Conservation (phyloP, 1,140 invertebrate genomes). For the Hyles euphorbiae region DNA sequence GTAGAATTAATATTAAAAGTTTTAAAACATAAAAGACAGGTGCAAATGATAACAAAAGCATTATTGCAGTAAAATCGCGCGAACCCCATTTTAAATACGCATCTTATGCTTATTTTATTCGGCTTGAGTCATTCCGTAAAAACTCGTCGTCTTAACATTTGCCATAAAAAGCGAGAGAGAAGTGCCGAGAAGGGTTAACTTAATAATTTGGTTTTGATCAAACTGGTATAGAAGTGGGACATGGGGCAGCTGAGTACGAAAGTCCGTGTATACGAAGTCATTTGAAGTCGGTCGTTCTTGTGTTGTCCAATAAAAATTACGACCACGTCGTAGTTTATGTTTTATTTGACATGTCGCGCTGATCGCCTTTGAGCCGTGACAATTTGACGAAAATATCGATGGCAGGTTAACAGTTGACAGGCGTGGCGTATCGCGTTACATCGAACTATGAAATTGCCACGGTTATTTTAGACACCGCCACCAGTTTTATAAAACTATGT, state of each 20-base stretch:
- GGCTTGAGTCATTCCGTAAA: slow-evolving; percentile 35
- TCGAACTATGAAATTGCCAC: slow-evolving; percentile 33
- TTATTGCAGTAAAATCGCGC: too few relatives aligned
- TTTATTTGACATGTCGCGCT: slow-evolving; percentile 42
- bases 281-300: not conserved
- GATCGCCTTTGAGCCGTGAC: slow-evolving; percentile 23
- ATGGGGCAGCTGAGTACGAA: slow-evolving; percentile 1
- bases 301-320: slow-evolving; percentile 21
- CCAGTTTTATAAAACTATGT: too few relatives aligned
- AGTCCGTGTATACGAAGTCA: not conserved
- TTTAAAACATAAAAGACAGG: too few relatives aligned
- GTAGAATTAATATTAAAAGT: too few relatives aligned
- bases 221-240: slow-evolving; percentile 22
- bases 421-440: slow-evolving; percentile 51
- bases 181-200: slow-evolving; percentile 21
- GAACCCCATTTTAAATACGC: slow-evolving; percentile 15
- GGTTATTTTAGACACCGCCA: slow-evolving; percentile 32
- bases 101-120: slow-evolving; percentile 11
- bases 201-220: slow-evolving; percentile 44
- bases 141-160: slow-evolving; percentile 52
- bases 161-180: slow-evolving; percentile 37
- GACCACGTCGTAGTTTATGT: slow-evolving; percentile 34
- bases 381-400: slow-evolving; percentile 59
- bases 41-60: too few relatives aligned
- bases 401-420: slow-evolving; percentile 43